Percentiles rank a stretch among this genome's conserved stretches.
These are phyloP conservation scores for Nycticebus coucang DNA, from an alignment of 2,113 vertebrate genomes.

Conservation along the genomic window DNA sequence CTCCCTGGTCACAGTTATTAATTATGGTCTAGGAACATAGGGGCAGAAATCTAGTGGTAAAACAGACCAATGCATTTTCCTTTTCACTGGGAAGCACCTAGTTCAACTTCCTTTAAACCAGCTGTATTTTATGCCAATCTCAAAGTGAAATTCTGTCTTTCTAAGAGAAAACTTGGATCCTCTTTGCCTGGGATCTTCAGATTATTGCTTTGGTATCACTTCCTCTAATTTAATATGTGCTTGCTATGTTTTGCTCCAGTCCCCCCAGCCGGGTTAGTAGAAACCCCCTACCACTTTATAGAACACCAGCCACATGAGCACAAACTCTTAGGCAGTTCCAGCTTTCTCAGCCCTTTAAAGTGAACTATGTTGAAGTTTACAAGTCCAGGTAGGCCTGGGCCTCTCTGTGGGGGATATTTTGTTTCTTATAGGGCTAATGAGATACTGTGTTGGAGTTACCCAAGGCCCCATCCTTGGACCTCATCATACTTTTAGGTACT, in stretches of 20 bases:
- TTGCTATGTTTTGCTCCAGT: not conserved
- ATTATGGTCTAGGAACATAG: not conserved
- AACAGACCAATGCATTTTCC: not conserved
- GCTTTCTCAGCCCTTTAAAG: not conserved
- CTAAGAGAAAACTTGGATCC: not conserved
- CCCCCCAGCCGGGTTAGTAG: not conserved
- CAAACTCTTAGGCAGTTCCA: not conserved
- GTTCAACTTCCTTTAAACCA: not conserved
- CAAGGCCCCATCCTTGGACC: not conserved
- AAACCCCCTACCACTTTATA: not conserved
- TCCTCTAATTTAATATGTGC: not conserved
- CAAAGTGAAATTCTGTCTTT: not conserved
- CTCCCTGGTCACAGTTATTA: not conserved
- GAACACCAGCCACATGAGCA: not conserved
- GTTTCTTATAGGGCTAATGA: not conserved
- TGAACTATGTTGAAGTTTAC: not conserved
- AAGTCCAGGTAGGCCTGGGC: not conserved
- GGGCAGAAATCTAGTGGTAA: not conserved
- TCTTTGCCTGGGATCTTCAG: not conserved
- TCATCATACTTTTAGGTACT: not conserved
- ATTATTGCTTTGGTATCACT: not conserved
- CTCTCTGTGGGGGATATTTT: not conserved
- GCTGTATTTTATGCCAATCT: not conserved
- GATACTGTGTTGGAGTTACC: not conserved
- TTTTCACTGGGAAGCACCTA: not conserved